These are phyloP conservation scores for Papilio polytes DNA, from an alignment of 1,140 invertebrate species.

Conservation along the genomic window DNA sequence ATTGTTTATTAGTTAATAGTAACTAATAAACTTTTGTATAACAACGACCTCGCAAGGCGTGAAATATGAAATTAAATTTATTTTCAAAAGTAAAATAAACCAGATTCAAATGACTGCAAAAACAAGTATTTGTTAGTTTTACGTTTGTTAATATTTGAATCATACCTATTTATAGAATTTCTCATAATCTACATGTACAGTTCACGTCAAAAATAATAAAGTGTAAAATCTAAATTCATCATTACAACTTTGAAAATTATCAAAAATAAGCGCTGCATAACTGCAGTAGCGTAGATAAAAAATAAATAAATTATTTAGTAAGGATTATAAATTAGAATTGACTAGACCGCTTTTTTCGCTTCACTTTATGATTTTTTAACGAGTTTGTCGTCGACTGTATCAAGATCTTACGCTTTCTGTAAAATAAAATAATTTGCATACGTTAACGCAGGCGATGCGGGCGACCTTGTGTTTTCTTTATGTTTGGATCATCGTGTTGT, in stretches of 20 bases:
- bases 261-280: too few species aligned
- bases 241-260: too few species aligned
- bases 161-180: conserved; percentile 17
- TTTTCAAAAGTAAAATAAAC: not conserved
- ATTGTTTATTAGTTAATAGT: not conserved
- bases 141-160: not conserved
- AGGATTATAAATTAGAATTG: too few species aligned
- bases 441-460: not conserved
- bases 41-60: too few species aligned
- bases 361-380: not conserved
- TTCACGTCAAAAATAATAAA: not conserved
- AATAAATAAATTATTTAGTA: too few species aligned
- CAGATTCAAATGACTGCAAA: not conserved
- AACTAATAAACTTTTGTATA: too few species aligned
- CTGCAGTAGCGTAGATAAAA: too few species aligned
- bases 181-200: conserved; percentile 11
- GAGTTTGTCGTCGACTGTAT: not conserved
- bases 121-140: conserved; percentile 12
- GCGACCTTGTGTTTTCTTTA: not conserved
- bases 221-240: too few species aligned
- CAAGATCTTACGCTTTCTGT: conserved; percentile 10
- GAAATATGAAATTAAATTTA: not conserved
- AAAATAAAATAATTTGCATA: conserved; percentile 23
- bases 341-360: not conserved
- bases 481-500: not conserved